Conservation (phyloP, 2,797 vertebrate genomes). For the Graptemys geographica region DNA sequence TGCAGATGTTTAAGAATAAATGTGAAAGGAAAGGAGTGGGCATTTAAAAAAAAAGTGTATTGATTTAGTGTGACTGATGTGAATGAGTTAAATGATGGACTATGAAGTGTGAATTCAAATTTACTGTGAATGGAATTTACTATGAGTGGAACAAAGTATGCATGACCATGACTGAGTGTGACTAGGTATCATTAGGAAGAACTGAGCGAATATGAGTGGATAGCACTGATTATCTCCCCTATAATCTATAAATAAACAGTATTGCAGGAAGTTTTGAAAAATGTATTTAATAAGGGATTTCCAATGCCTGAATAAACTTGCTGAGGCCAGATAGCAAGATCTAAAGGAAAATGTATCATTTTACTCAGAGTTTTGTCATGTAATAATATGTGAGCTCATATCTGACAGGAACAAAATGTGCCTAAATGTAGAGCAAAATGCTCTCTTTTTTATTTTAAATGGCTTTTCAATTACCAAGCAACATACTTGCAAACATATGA, state of each 20-base stretch:
- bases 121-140: constrained; percentile 69
- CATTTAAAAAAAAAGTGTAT: constrained; percentile 43
- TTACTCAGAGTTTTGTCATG: constrained; percentile 62
- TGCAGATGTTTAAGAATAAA: constrained; percentile 60
- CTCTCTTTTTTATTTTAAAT: not conserved
- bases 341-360: constrained; percentile 71
- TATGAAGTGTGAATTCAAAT: constrained; percentile 79
- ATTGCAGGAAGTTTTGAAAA: constrained; percentile 78
- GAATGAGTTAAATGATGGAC: constrained; percentile 78
- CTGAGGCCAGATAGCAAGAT: constrained; percentile 70
- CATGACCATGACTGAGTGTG: constrained; percentile 76
- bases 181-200: constrained; percentile 75
- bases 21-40: constrained; percentile 65
- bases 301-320: constrained; percentile 77
- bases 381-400: constrained; percentile 19
- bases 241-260: constrained; percentile 79
- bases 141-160: constrained; percentile 70
- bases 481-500: not conserved
- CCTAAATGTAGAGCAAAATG: constrained; percentile 49
- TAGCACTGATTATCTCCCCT: constrained; percentile 75
- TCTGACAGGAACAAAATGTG: constrained; percentile 52
- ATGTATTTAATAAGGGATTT: constrained; percentile 82
- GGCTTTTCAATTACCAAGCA: constrained; percentile 8
- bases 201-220: constrained; percentile 70
- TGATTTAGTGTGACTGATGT: constrained; percentile 77